Conservation (phyloP, 2,888 invertebrate genomes). For the Drosophila phalerata region DNA sequence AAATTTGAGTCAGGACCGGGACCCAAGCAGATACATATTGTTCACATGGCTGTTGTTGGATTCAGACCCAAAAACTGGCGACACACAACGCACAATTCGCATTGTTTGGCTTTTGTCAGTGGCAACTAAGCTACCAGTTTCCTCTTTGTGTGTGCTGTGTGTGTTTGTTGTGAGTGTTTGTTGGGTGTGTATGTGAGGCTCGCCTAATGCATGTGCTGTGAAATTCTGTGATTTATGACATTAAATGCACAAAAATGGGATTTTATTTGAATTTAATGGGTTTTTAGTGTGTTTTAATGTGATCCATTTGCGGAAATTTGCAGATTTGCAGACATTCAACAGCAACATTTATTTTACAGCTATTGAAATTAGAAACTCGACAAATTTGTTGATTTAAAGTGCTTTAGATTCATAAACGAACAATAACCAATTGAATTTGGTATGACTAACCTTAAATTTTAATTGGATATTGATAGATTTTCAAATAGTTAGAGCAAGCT, state of each 20-base stretch:
- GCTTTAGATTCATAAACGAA: slow-evolving; percentile 1
- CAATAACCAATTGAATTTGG: slow-evolving; percentile 11
- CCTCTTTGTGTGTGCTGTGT: slow-evolving; percentile 21
- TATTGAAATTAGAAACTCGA: slow-evolving; percentile 18
- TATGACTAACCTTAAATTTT: not conserved
- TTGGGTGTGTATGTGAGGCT: slow-evolving; percentile 3
- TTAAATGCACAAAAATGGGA: slow-evolving; percentile 82
- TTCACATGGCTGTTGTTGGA: slow-evolving; percentile 36
- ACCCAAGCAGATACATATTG: slow-evolving; percentile 60
- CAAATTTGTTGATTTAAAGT: slow-evolving; percentile 40
- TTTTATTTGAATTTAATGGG: slow-evolving; percentile 80
- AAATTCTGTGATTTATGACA: slow-evolving; percentile 78
- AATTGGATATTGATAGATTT: not conserved
- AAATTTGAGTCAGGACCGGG: slow-evolving; percentile 29
- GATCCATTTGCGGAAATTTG: slow-evolving; percentile 73
- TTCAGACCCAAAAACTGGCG: slow-evolving; percentile 59
- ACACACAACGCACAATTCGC: slow-evolving; percentile 71
- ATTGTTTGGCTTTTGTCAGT: slow-evolving; percentile 76
- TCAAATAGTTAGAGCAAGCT: not conserved
- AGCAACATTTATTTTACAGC: slow-evolving; percentile 29
- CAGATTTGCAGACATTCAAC: slow-evolving; percentile 65
- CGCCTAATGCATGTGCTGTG: slow-evolving; percentile 68
- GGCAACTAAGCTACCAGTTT: slow-evolving; percentile 62
- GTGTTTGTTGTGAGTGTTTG: slow-evolving; percentile 9
- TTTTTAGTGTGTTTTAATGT: slow-evolving; percentile 80